phyloP scores from a whole-genome alignment of 2,797 vertebrate species.

The Cryptoblepharus egeriae region DNA sequence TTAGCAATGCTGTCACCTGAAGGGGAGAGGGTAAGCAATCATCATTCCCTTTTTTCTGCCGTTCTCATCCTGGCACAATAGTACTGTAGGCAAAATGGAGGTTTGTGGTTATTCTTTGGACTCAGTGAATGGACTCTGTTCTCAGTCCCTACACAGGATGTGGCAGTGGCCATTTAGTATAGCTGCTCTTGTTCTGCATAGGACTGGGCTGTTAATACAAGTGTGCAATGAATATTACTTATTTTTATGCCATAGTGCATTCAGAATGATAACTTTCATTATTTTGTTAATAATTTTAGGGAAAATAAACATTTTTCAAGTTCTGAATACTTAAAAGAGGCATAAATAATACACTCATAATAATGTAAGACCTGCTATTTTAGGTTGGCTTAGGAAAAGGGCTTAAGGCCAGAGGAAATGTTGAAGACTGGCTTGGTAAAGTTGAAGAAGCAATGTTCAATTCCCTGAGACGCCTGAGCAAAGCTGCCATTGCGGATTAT shows the following conservation, averaged over 20 bases:
- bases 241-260: neutral
- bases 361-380: neutral
- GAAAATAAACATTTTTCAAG: neutral
- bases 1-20: constrained; percentile 88
- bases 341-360: neutral
- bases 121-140: no score
- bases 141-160: no score
- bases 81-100: no score
- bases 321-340: neutral
- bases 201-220: neutral
- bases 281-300: neutral
- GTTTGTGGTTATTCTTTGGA: no score
- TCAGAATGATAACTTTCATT: neutral
- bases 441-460: constrained; percentile 89
- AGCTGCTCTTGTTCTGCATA: no score
- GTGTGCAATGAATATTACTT: neutral
- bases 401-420: constrained; percentile 88
- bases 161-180: no score
- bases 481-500: constrained; percentile 85
- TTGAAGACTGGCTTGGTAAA: constrained; percentile 89
- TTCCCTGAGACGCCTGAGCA: constrained; percentile 84
- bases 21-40: constrained; percentile 82
- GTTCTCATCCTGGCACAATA: no score
- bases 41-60: no score
- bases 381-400: constrained; percentile 87